Base-by-base conservation (phyloP, 2,797 vertebrate genomes). In the Novumbra hubbsi region DNA sequence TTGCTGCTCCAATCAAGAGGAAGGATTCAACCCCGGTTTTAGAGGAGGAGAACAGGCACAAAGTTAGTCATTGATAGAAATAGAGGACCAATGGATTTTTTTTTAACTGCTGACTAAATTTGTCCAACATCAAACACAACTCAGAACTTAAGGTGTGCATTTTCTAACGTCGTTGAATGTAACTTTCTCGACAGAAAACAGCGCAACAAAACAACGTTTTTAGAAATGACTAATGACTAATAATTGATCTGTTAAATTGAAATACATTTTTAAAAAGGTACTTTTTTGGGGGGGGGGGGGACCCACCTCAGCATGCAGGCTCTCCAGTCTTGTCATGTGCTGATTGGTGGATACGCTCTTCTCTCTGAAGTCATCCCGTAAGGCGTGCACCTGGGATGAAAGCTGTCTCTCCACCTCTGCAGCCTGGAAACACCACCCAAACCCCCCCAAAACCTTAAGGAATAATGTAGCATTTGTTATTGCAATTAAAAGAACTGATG, bases 401-500 rank as follows among this genome's bases (percentile, higher is more conserved):
- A 99, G 94, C 85, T 97, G 96, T 87, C 92, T 94, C 88, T 99
- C 98, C 86, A 97, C 96, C 86, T 98, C 96, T 0, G 97, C 96
- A 0, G 97, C 97, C 98, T 99, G 89, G 2, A 24, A 9, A 72
- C 30, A 72, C 17, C 30, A 76, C 15, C 68, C 52, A 67, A 34
- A 7, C 41, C 30, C 41, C 8, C 41, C 30, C 41, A 19, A 41
- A 38, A n/a, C 17, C n/a, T n/a, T 24, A 19, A 67, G 19, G 19
- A n/a, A 67, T 34, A 14, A 41, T n/a, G 17, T 24, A 57, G 11
- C 55, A 57, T 57, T 57, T 60, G 24, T 60, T 27, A 12, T 12
- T 60, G 11, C n/a, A 57, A 24, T 57, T 3, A 11, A 60, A 60
- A 57, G 3, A 57, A 11, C 55, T 8, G 7, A 57, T 57, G 5